Evolutionary conservation across 2,888 invertebrate genomes (phyloP).

Genomic region (Limnephilus rhombicus): DNA sequence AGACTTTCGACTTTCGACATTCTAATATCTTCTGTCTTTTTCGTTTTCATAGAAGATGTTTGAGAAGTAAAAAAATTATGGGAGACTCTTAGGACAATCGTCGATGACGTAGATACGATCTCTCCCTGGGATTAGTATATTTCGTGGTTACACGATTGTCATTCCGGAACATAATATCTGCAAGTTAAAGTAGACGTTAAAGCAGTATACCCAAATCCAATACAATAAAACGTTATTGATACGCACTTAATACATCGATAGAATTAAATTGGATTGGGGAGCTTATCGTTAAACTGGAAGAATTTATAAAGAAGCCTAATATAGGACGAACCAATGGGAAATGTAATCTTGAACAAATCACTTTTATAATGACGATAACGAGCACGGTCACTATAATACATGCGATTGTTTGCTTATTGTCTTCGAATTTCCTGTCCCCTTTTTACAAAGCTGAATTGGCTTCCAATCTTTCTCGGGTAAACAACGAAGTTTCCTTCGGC

Average conservation of each 20-base stretch:
- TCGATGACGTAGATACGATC: too few relatives aligned
- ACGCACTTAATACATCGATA: background rate
- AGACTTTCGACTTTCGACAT: too few relatives aligned
- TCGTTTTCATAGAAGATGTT: too few relatives aligned
- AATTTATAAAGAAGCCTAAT: slow-evolving; percentile 11
- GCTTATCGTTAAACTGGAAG: slow-evolving; percentile 7
- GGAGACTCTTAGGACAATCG: too few relatives aligned
- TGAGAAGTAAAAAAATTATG: too few relatives aligned
- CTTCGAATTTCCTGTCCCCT: slow-evolving; percentile 20
- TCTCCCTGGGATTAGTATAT: too few relatives aligned
- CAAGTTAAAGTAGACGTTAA: background rate
- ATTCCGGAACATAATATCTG: background rate
- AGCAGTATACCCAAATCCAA: background rate
- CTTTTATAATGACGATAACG: slow-evolving; percentile 16
- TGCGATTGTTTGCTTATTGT: slow-evolving; percentile 28
- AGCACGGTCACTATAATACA: slow-evolving; percentile 12
- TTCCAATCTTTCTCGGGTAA: slow-evolving; percentile 20
- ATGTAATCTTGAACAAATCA: background rate
- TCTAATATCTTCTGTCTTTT: too few relatives aligned
- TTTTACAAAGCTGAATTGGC: slow-evolving; percentile 22
- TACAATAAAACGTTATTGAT: slow-evolving; percentile 4
- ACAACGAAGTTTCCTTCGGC: slow-evolving; percentile 12
- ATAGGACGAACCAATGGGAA: background rate
- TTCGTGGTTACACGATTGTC: background rate
- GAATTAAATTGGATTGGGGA: slow-evolving; percentile 2